Evolutionary conservation across 1,140 invertebrate genomes (phyloP), one percentile per base, ranked within the genome.

Genomic region (Liolophura sinensis): DNA sequence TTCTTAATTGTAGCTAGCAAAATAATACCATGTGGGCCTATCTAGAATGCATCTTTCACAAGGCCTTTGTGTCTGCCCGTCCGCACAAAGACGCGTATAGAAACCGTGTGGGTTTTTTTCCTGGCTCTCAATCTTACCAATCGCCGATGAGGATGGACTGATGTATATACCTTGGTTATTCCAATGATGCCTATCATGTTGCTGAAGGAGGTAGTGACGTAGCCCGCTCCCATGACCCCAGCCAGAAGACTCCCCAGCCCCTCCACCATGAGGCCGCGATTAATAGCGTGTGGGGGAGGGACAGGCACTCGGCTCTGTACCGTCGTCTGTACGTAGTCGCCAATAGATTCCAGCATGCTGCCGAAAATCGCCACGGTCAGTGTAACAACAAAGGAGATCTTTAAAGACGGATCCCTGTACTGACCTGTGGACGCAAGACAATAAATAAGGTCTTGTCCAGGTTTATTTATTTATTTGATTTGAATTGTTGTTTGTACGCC

Each of bases 131-230:
- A n/a, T n/a, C n/a, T n/a, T 40, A 5, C 16, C 1, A 18, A 14
- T 24, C 12, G 12, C 11, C 12, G 15, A 67, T 22, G 51, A 18
- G 22, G 11, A 46, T 22, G 27, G 1, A 62, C 11, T 47, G 40
- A 40, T 52, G 18, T 14, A 54, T 60, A 6, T 70, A 73, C 71
- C 64, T 67, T 71, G 48, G 73, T 75, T n/a, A 74, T 65, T 20
- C 70, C 67, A 49, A 78, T 72, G 11, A 68, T 60, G 0, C 67
- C 65, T 18, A 67, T 47, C 24, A 68, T 59, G 20, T 55, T 14
- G 46, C 73, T 76, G 72, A 93, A 94, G 0, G 92, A 94, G 69
- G 93, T 94, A 5, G 92, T 92, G 9, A 92, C 93, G 72, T 93
- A 93, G 14, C 91, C 73, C 87, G 81, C 91, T 14, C 92, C 92